Conservation (phyloP, 2,797 vertebrate genomes). For the Parotocinclus haroldoi region DNA sequence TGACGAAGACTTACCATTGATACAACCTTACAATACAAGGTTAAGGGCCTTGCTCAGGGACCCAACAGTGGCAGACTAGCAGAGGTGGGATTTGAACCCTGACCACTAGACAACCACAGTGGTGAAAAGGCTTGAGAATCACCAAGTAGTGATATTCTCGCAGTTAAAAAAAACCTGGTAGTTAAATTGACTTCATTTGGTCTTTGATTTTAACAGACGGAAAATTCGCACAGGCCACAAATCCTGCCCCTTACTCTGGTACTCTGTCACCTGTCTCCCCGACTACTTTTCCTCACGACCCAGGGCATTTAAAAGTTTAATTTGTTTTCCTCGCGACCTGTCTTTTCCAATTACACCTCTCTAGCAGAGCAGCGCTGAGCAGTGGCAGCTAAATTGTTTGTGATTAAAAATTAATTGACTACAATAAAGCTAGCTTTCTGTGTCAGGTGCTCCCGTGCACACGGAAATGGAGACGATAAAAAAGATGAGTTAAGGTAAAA, state of each 20-base stretch:
- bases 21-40: no score
- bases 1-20: no score
- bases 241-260: neutral
- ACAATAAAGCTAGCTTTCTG: slow-evolving; percentile 63
- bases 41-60: no score
- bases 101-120: no score
- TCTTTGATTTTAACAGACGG: no score
- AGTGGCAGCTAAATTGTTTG: slow-evolving; percentile 58
- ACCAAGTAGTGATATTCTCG: no score
- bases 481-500: slow-evolving; percentile 14
- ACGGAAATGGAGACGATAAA: slow-evolving; percentile 28
- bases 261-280: neutral
- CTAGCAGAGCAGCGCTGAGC: slow-evolving; percentile 46
- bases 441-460: slow-evolving; percentile 44
- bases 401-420: slow-evolving; percentile 73
- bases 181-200: no score
- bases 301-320: slow-evolving; percentile 68
- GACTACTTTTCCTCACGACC: slow-evolving; percentile 21
- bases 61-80: no score
- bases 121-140: no score
- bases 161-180: no score
- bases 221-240: no score
- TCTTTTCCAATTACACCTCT: slow-evolving; percentile 66
- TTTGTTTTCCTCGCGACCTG: slow-evolving; percentile 64
- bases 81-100: no score